Percentiles rank a stretch among this genome's conserved stretches.
These are phyloP conservation scores for Cremastinae sp. DNA, from an alignment of 2,888 invertebrate species.

Conservation along the genomic window DNA sequence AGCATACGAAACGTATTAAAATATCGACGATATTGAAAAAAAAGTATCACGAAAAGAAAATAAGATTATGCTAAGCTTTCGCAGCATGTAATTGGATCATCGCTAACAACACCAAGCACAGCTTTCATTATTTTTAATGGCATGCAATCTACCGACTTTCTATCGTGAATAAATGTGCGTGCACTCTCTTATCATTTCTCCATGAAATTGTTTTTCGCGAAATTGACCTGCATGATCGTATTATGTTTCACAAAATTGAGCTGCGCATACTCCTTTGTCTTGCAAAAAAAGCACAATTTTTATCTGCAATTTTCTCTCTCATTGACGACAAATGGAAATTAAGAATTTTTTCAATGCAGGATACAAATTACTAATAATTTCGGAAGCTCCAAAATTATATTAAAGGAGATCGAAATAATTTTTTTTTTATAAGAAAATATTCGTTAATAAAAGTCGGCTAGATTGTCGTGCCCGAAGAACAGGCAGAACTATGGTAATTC, in stretches of 20 bases:
- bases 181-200: slow-evolving; percentile 20
- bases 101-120: slow-evolving; percentile 59
- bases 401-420: not conserved
- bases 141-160: slow-evolving; percentile 80
- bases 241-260: not conserved
- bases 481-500: slow-evolving; percentile 82
- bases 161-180: slow-evolving; percentile 58
- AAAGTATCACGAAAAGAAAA: not conserved
- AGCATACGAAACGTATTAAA: no score
- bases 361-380: not conserved
- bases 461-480: slow-evolving; percentile 79
- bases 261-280: no score
- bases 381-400: not conserved
- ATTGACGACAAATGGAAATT: not conserved
- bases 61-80: slow-evolving; percentile 1
- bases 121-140: slow-evolving; percentile 73
- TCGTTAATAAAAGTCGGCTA: slow-evolving; percentile 74
- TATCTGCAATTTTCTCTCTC: not conserved
- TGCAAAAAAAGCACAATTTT: no score
- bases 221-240: slow-evolving; percentile 27
- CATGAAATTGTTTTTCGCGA: slow-evolving; percentile 7
- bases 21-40: not conserved
- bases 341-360: not conserved
- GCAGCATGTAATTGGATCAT: slow-evolving; percentile 40
- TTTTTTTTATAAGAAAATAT: slow-evolving; percentile 8